A percentile compares a stretch with the other conserved stretches of the same genome.
phyloP scores from a whole-genome alignment of 2,888 invertebrate genomes.

The Nemoura dubitans region DNA sequence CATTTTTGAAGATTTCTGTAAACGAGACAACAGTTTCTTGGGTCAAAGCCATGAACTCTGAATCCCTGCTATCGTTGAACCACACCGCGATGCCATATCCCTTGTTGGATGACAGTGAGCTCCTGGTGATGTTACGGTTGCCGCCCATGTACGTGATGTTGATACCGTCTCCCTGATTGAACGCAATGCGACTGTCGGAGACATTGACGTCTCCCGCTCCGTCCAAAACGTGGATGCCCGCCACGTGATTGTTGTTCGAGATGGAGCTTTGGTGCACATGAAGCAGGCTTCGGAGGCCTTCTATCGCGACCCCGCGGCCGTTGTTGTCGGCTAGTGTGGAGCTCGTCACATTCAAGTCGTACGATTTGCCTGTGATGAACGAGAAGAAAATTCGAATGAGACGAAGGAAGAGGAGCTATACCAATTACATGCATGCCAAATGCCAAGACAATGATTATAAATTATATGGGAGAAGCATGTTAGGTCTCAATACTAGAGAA shows the following conservation, averaged over 20 bases:
- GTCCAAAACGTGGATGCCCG: slow-evolving; percentile 87
- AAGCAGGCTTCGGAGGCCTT: slow-evolving; percentile 89
- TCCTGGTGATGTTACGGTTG: slow-evolving; percentile 87
- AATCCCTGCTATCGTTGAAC: slow-evolving; percentile 83
- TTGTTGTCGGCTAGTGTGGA: slow-evolving; percentile 88
- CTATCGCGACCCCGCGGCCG: slow-evolving; percentile 93
- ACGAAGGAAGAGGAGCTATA: no score
- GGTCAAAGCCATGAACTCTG: slow-evolving; percentile 81
- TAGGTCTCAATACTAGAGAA: no score
- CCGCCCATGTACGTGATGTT: slow-evolving; percentile 97
- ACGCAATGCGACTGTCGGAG: slow-evolving; percentile 87
- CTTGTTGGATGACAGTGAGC: slow-evolving; percentile 84
- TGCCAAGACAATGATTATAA: no score
- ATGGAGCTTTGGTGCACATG: slow-evolving; percentile 85
- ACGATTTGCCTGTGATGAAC: slow-evolving; percentile 67
- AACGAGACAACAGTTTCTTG: slow-evolving; percentile 89
- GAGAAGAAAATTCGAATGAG: not conserved
- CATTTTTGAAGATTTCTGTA: slow-evolving; percentile 86
- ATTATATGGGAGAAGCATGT: no score
- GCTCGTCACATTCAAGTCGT: slow-evolving; percentile 87
- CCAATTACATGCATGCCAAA: no score
- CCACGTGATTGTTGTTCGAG: slow-evolving; percentile 87
- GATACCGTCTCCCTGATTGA: slow-evolving; percentile 93
- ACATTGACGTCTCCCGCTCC: slow-evolving; percentile 96
- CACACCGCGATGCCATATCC: slow-evolving; percentile 91